Evolutionary conservation across 1,140 invertebrate genomes (phyloP).

Genomic region (Drosophila subpulchrella): DNA sequence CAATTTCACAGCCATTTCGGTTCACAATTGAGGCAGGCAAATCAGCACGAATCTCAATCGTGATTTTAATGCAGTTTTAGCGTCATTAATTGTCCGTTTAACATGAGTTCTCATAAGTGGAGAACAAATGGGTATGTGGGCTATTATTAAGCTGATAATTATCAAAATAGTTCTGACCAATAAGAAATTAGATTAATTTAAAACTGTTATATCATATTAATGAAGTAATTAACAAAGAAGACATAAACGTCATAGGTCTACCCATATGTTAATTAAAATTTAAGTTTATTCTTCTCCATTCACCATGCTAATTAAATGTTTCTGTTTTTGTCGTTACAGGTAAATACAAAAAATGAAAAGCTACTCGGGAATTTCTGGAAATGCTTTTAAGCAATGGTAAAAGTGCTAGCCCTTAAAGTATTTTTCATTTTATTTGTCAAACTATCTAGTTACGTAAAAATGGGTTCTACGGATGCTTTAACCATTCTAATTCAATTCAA

Average conservation of each 20-base stretch:
- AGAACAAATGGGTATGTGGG: neutral
- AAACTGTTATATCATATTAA: neutral
- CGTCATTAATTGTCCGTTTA: slow-evolving; percentile 47
- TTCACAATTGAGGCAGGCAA: slow-evolving; percentile 56
- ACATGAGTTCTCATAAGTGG: neutral
- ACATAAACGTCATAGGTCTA: neutral
- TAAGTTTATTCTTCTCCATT: neutral
- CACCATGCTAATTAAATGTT: slow-evolving; percentile 1
- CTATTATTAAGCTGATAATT: neutral
- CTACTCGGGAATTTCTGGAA: slow-evolving; percentile 10
- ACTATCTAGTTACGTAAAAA: neutral
- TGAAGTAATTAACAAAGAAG: neutral
- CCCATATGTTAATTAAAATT: neutral
- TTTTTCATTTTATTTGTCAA: too few relatives aligned
- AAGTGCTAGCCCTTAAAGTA: too few relatives aligned
- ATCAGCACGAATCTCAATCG: slow-evolving; percentile 50
- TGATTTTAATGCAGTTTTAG: slow-evolving; percentile 55
- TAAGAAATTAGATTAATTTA: neutral
- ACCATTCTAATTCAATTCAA: slow-evolving; percentile 5
- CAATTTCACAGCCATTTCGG: slow-evolving; percentile 73
- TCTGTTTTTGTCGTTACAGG: slow-evolving; percentile 14
- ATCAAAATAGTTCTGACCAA: neutral
- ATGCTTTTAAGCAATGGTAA: slow-evolving; percentile 5
- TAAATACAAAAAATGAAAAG: slow-evolving; percentile 6
- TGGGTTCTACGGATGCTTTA: neutral